Percentiles rank a stretch among this genome's conserved stretches.
These are phyloP conservation scores for Agonopterix alstromeriana DNA, from an alignment of 2,888 invertebrate species.

Conservation along the genomic window DNA sequence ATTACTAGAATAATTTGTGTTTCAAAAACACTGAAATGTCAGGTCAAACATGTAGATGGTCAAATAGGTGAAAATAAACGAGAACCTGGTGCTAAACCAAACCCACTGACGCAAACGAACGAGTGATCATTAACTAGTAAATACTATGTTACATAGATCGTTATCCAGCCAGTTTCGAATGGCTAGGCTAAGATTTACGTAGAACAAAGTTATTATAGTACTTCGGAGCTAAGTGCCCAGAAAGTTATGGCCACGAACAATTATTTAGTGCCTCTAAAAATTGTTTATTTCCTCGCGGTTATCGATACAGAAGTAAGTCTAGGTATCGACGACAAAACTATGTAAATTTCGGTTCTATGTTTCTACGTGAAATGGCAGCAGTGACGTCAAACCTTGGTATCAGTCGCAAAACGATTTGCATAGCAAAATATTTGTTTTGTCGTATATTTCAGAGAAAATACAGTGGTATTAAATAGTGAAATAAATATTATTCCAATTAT, in stretches of 20 bases:
- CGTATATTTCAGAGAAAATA: not conserved
- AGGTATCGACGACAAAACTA: no score
- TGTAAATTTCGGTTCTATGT: no score
- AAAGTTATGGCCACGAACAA: not conserved
- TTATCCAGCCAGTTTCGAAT: not conserved
- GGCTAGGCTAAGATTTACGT: not conserved
- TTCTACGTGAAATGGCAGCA: not conserved
- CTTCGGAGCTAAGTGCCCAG: not conserved
- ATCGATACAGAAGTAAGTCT: not conserved
- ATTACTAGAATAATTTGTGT: not conserved
- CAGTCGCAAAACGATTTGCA: not conserved
- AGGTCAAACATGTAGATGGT: not conserved
- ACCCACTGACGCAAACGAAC: not conserved
- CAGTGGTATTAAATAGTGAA: conserved; percentile 3
- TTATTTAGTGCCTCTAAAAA: not conserved
- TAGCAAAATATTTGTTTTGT: not conserved
- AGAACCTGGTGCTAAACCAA: not conserved
- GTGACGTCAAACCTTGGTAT: not conserved
- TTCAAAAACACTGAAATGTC: not conserved
- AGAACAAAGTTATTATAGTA: not conserved
- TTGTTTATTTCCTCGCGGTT: not conserved
- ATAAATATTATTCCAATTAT: no score
- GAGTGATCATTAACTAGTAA: not conserved
- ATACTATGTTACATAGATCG: not conserved
- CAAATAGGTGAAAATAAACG: not conserved